Conservation (phyloP, 2,888 invertebrate species). For the Nowickia ferox region DNA sequence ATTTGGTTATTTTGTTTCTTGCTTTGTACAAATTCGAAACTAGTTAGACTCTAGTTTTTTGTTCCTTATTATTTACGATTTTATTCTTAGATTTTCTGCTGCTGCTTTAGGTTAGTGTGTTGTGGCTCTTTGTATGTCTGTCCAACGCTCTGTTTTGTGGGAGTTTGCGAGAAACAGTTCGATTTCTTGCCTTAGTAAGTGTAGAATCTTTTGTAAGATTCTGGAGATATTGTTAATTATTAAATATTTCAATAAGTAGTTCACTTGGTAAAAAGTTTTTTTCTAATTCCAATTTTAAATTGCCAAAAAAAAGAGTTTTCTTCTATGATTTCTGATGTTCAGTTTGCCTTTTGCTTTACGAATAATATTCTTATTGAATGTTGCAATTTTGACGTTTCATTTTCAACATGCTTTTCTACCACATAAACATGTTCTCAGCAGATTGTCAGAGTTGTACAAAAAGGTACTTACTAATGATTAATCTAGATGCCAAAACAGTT, state of each 20-base stretch:
- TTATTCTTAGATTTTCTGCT: slow-evolving; percentile 31
- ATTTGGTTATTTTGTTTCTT: slow-evolving; percentile 46
- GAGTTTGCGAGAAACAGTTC: slow-evolving; percentile 55
- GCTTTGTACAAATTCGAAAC: slow-evolving; percentile 56
- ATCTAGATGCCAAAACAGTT: background rate
- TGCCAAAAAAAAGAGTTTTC: slow-evolving; percentile 67
- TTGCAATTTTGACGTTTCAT: slow-evolving; percentile 73
- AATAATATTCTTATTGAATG: slow-evolving; percentile 69
- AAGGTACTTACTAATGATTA: slow-evolving; percentile 5
- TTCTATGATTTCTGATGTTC: slow-evolving; percentile 67
- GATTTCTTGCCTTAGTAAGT: slow-evolving; percentile 18
- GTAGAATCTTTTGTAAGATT: slow-evolving; percentile 41
- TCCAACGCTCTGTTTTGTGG: slow-evolving; percentile 61
- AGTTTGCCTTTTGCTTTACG: slow-evolving; percentile 72
- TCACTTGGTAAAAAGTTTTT: slow-evolving; percentile 66
- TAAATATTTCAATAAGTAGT: slow-evolving; percentile 69
- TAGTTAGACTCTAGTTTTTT: slow-evolving; percentile 53
- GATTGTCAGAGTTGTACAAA: background rate
- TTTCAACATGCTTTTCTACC: slow-evolving; percentile 58
- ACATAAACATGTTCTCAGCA: slow-evolving; percentile 55
- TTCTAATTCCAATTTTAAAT: slow-evolving; percentile 73
- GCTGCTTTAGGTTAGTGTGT: slow-evolving; percentile 34
- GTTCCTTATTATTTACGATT: slow-evolving; percentile 59
- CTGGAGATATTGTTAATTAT: slow-evolving; percentile 38
- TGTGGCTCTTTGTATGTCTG: slow-evolving; percentile 52